phyloP scores from a whole-genome alignment of 2,888 invertebrate species.

The Lacanobia oleracea region DNA sequence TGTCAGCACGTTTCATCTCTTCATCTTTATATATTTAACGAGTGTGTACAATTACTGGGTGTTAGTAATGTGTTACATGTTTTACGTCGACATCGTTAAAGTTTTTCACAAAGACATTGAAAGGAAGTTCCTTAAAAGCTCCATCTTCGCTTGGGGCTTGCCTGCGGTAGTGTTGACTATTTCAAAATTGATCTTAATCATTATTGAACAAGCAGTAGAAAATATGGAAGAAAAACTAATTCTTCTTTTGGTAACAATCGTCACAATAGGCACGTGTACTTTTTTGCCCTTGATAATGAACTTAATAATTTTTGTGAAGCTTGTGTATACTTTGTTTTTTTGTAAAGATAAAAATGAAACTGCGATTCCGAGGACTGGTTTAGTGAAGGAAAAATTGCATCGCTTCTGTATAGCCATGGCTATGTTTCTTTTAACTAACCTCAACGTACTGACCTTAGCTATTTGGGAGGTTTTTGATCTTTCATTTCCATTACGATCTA shows the following conservation, averaged over 20 bases:
- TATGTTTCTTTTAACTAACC: conserved; percentile 32
- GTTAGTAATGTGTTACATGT: conserved; percentile 31
- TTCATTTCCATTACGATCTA: not conserved
- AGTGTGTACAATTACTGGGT: conserved; percentile 28
- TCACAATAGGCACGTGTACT: not conserved
- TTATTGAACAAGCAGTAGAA: not conserved
- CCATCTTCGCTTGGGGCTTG: conserved; percentile 18
- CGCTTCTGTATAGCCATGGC: conserved; percentile 12
- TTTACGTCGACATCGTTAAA: conserved; percentile 36
- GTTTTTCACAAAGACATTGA: conserved; percentile 19
- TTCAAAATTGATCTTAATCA: not conserved
- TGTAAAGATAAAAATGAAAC: not conserved
- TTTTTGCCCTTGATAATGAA: conserved; percentile 18
- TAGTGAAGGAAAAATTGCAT: not conserved
- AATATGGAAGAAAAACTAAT: too few species aligned
- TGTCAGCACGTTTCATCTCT: not conserved
- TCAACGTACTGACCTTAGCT: conserved; percentile 3
- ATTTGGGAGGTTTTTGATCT: conserved; percentile 27
- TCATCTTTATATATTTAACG: conserved; percentile 5
- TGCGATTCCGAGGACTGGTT: not conserved
- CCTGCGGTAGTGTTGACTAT: not conserved
- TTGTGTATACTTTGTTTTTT: conserved; percentile 4
- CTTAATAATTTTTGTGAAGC: not conserved
- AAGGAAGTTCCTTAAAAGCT: conserved; percentile 12
- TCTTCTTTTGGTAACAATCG: not conserved